These are phyloP conservation scores for Sesia bembeciformis DNA, from an alignment of 2,888 invertebrate genomes.

Conservation along the genomic window DNA sequence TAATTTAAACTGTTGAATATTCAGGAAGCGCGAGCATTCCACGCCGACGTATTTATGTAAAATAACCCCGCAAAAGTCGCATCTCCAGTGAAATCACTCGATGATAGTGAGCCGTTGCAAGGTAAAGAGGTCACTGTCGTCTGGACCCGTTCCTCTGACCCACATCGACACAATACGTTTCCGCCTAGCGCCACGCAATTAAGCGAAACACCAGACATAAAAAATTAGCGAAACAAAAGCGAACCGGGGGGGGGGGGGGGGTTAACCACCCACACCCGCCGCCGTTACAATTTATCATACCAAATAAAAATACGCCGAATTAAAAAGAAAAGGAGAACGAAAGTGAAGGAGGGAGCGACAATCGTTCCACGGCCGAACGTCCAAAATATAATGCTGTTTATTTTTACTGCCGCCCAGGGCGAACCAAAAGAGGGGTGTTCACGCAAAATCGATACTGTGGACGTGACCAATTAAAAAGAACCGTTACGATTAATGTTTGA, in stretches of 20 bases:
- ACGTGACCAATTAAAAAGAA: conserved; percentile 35
- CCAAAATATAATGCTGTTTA: conserved; percentile 53
- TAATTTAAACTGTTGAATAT: too few relatives aligned
- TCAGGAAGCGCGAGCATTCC: too few relatives aligned
- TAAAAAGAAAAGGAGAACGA: conserved; percentile 70
- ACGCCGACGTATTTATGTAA: too few relatives aligned
- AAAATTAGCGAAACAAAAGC: conserved; percentile 73
- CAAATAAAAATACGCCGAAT: conserved; percentile 72
- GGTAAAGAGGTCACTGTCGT: conserved; percentile 51
- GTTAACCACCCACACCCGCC: conserved; percentile 28
- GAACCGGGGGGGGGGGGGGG: conserved; percentile 23
- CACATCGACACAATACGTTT: conserved; percentile 62
- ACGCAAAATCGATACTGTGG: conserved; percentile 34
- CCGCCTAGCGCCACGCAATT: conserved; percentile 65
- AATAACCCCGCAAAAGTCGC: too few relatives aligned
- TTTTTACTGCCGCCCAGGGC: conserved; percentile 38
- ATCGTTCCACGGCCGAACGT: conserved; percentile 40
- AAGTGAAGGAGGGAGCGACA: conserved; percentile 51
- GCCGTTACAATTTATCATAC: conserved; percentile 72
- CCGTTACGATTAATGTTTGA: conserved; percentile 25
- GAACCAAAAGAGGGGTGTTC: conserved; percentile 27
- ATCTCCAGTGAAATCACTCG: too few relatives aligned
- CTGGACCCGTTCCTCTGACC: conserved; percentile 47
- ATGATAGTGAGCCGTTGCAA: conserved; percentile 16
- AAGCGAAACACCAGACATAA: conserved; percentile 69